A percentile compares a stretch with the other conserved stretches of the same genome.
phyloP scores from a whole-genome alignment of 2,888 invertebrate species.

The Agrotis exclamationis region DNA sequence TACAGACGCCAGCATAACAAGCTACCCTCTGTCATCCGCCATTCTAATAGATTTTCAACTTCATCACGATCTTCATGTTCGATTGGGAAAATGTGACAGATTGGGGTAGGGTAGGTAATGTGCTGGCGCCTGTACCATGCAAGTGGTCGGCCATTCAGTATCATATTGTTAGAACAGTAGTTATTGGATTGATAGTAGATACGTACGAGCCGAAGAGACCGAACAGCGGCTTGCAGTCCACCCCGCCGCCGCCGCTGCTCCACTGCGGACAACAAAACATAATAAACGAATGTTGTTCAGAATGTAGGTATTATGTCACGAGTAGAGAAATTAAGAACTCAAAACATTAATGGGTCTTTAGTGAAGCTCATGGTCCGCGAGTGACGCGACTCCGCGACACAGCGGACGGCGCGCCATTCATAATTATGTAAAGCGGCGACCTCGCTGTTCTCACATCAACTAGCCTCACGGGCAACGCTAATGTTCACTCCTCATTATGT shows the following conservation, averaged over 20 bases:
- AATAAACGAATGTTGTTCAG: background rate
- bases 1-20: no score
- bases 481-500: background rate
- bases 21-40: no score
- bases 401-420: background rate
- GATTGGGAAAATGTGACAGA: no score
- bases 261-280: background rate
- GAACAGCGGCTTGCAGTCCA: background rate
- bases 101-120: no score
- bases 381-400: no score
- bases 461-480: background rate
- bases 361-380: no score
- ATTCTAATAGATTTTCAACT: no score
- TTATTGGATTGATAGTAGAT: no score
- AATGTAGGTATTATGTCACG: background rate
- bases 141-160: no score
- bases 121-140: no score
- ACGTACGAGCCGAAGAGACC: conserved; percentile 1
- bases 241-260: background rate
- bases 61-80: no score
- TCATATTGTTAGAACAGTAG: no score
- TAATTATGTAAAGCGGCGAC: conserved; percentile 3
- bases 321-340: background rate
- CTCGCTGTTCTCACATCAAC: background rate
- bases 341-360: background rate